These are phyloP conservation scores for Eurois occulta DNA, from an alignment of 2,888 invertebrate species.

Conservation along the genomic window DNA sequence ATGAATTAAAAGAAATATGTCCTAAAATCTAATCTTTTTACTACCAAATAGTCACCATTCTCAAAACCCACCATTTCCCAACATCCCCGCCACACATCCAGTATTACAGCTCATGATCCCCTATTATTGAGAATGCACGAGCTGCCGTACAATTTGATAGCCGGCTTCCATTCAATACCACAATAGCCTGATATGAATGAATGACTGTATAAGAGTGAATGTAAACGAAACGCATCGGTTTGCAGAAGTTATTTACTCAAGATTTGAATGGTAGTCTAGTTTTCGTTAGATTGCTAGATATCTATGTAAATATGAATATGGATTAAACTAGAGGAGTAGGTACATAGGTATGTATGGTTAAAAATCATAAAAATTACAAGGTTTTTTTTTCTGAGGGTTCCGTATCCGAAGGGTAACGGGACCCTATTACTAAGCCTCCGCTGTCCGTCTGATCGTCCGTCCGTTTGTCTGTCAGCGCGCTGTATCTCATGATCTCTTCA, in stretches of 20 bases:
- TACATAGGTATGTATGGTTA: too few species aligned
- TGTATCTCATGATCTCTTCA: too few species aligned
- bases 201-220: slow-evolving; percentile 43
- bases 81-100: slow-evolving; percentile 73
- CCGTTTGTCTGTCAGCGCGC: too few species aligned
- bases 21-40: too few species aligned
- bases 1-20: too few species aligned
- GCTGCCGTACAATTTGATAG: slow-evolving; percentile 72
- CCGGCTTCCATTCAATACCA: slow-evolving; percentile 54
- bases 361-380: too few species aligned
- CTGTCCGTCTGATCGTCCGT: too few species aligned
- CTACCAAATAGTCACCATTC: not conserved
- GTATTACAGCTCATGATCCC: slow-evolving; percentile 81
- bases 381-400: too few species aligned
- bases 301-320: not conserved
- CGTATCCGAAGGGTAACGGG: too few species aligned
- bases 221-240: slow-evolving; percentile 41
- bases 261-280: slow-evolving; percentile 18
- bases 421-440: too few species aligned
- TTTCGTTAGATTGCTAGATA: slow-evolving; percentile 20
- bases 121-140: slow-evolving; percentile 84
- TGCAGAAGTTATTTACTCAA: slow-evolving; percentile 31
- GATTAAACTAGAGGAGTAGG: too few species aligned
- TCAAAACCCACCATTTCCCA: not conserved
- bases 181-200: slow-evolving; percentile 60